phyloP scores from a whole-genome alignment of 2,888 invertebrate genomes.

The Nomada ruficornis region DNA sequence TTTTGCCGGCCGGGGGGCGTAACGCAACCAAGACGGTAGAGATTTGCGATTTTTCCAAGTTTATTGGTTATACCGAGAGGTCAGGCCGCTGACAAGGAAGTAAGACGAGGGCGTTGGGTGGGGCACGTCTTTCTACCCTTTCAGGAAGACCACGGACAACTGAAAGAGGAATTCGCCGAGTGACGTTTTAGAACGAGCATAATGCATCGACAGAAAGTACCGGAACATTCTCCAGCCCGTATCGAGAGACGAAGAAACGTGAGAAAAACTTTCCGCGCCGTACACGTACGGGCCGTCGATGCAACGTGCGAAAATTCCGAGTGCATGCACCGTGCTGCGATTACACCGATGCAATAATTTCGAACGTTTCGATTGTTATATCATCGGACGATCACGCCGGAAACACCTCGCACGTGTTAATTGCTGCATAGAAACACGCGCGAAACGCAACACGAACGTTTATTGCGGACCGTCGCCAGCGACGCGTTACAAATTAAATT shows the following conservation, averaged over 20 bases:
- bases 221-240: not conserved
- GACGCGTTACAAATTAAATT: slow-evolving; percentile 51
- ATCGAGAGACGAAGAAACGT: slow-evolving; percentile 38
- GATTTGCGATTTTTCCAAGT: slow-evolving; percentile 60
- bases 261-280: slow-evolving; percentile 53
- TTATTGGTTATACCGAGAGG: slow-evolving; percentile 48
- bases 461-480: slow-evolving; percentile 35
- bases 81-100: slow-evolving; percentile 69
- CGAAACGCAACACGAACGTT: slow-evolving; percentile 27
- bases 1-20: slow-evolving; percentile 15
- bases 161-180: slow-evolving; percentile 32
- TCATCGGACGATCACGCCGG: slow-evolving; percentile 37
- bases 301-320: slow-evolving; percentile 33
- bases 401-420: slow-evolving; percentile 42
- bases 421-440: slow-evolving; percentile 15
- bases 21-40: slow-evolving; percentile 50
- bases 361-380: slow-evolving; percentile 53
- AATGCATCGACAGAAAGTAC: slow-evolving; percentile 27
- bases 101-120: slow-evolving; percentile 67
- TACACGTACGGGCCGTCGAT: slow-evolving; percentile 14
- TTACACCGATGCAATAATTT: slow-evolving; percentile 54
- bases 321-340: slow-evolving; percentile 52
- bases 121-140: slow-evolving; percentile 56
- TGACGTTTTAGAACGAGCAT: slow-evolving; percentile 27
- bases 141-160: slow-evolving; percentile 51